A percentile compares a stretch with the other conserved stretches of the same genome.
Conservation (phyloP, 2,888 invertebrate genomes). For the Patella ulyssiponensis region DNA sequence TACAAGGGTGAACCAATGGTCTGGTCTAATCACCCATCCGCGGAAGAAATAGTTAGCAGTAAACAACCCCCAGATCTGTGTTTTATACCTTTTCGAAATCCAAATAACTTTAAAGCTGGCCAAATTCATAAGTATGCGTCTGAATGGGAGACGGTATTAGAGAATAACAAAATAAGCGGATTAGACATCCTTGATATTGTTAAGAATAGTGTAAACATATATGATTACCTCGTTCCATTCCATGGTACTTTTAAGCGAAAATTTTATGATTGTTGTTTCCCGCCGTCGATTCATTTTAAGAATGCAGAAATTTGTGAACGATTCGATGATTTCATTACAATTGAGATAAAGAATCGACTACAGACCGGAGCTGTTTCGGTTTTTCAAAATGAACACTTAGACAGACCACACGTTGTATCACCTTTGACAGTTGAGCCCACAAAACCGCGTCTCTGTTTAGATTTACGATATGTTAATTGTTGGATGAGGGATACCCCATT, state of each 20-base stretch:
- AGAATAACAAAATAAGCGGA: slow-evolving; percentile 8
- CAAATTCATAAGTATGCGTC: slow-evolving; percentile 15
- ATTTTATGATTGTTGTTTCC: slow-evolving; percentile 16
- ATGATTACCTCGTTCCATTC: slow-evolving; percentile 21
- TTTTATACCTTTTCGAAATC: slow-evolving; percentile 29
- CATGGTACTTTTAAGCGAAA: slow-evolving; percentile 32
- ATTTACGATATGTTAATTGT: slow-evolving; percentile 32
- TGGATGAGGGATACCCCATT: slow-evolving; percentile 31
- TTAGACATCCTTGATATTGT: background rate
- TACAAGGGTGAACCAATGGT: slow-evolving; percentile 25
- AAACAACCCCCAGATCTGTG: slow-evolving; percentile 18
- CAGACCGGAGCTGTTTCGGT: slow-evolving; percentile 27
- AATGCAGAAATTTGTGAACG: slow-evolving; percentile 17
- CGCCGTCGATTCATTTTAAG: slow-evolving; percentile 21
- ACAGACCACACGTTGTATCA: slow-evolving; percentile 26
- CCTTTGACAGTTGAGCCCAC: slow-evolving; percentile 32
- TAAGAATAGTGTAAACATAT: slow-evolving; percentile 6
- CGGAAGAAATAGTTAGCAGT: slow-evolving; percentile 23
- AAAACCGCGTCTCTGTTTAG: slow-evolving; percentile 35
- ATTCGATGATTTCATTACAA: slow-evolving; percentile 18
- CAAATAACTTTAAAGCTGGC: slow-evolving; percentile 26
- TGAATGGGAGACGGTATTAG: slow-evolving; percentile 25
- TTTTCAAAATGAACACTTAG: slow-evolving; percentile 22
- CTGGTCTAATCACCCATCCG: slow-evolving; percentile 16
- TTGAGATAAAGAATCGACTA: slow-evolving; percentile 20